Evolutionary conservation across 2,113 vertebrate genomes (phyloP).

Genomic region (Calypte anna): DNA sequence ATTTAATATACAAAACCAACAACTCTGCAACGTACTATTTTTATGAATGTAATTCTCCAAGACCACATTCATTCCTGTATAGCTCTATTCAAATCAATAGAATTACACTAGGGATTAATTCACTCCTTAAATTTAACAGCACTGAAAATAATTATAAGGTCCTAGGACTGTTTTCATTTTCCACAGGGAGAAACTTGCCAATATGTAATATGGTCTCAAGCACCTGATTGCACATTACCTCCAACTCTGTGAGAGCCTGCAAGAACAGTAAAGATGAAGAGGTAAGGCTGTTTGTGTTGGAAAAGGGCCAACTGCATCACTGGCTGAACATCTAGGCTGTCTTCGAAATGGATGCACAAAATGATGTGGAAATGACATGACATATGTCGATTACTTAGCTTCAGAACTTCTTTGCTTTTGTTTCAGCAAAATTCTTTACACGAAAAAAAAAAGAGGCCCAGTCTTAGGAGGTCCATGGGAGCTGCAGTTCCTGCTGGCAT

Average conservation of each 20-base stretch:
- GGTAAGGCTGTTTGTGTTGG: slow-evolving; percentile 52
- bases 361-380: neutral
- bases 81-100: slow-evolving; percentile 16
- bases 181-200: slow-evolving; percentile 68
- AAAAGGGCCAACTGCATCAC: slow-evolving; percentile 61
- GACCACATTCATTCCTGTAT: neutral
- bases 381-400: neutral
- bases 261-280: slow-evolving; percentile 11
- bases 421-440: neutral
- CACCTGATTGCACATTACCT: slow-evolving; percentile 69
- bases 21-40: slow-evolving; percentile 43
- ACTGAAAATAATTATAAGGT: slow-evolving; percentile 62
- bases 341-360: slow-evolving; percentile 24
- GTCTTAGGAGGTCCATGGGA: neutral
- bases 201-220: slow-evolving; percentile 28
- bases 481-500: neutral
- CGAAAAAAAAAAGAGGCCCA: neutral
- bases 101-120: slow-evolving; percentile 55
- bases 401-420: neutral
- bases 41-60: slow-evolving; percentile 16
- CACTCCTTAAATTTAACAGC: slow-evolving; percentile 63
- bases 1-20: slow-evolving; percentile 41
- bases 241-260: slow-evolving; percentile 21
- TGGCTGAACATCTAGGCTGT: slow-evolving; percentile 34
- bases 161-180: slow-evolving; percentile 67